phyloP scores from a whole-genome alignment of 2,797 vertebrate species.

The Danionella dracula region DNA sequence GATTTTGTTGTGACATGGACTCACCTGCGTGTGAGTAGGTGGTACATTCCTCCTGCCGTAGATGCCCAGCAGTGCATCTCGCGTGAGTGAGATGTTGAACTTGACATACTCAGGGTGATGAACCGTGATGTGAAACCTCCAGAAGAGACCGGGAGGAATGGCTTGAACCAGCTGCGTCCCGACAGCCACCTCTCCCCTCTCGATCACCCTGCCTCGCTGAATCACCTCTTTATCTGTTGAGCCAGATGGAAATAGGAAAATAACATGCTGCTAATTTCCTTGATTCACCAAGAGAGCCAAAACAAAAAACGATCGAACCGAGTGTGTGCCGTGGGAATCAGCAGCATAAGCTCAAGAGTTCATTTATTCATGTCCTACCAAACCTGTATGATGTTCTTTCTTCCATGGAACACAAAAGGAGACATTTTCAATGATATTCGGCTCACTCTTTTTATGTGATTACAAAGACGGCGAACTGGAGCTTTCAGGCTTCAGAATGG shows the following conservation, averaged over 20 bases:
- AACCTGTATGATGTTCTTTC: not conserved
- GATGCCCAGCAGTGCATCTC: constrained; percentile 81
- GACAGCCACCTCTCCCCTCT: constrained; percentile 89
- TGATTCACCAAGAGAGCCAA: not conserved
- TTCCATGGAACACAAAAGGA: not conserved
- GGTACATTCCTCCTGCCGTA: constrained; percentile 84
- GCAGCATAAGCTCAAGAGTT: not conserved
- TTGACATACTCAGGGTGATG: constrained; percentile 82
- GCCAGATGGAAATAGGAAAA: constrained; percentile 1
- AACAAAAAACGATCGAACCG: not conserved
- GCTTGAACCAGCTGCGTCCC: constrained; percentile 90
- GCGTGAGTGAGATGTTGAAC: constrained; percentile 80
- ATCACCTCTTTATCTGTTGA: constrained; percentile 62
- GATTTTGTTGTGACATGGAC: not conserved
- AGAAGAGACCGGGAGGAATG: constrained; percentile 92
- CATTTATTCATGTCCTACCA: not conserved
- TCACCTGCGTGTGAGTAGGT: constrained; percentile 85
- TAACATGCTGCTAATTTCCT: not conserved
- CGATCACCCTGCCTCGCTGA: constrained; percentile 88
- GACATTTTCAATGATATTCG: not conserved
- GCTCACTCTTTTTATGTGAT: not conserved
- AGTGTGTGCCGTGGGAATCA: not conserved
- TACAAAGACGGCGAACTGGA: not conserved
- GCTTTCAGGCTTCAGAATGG: not conserved
- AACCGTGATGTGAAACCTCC: constrained; percentile 91